A percentile compares a stretch with the other conserved stretches of the same genome.
Conservation (phyloP, 2,113 vertebrate species). For the Trinectes maculatus region DNA sequence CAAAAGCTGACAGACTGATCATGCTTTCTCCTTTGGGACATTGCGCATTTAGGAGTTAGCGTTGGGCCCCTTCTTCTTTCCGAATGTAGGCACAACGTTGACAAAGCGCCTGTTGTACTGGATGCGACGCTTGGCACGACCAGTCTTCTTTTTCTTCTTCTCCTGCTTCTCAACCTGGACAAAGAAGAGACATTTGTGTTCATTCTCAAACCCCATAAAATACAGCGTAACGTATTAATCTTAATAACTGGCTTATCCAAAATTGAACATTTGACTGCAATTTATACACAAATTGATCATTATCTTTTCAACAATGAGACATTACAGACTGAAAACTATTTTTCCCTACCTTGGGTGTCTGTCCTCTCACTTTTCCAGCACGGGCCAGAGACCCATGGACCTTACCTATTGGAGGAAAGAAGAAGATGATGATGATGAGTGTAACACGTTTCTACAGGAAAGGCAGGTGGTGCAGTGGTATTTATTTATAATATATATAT, state of each 20-base stretch:
- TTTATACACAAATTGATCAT: background rate
- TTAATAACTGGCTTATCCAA: background rate
- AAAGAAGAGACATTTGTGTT: background rate
- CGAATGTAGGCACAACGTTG: constrained; percentile 85
- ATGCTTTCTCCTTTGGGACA: background rate
- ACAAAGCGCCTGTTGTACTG: constrained; percentile 88
- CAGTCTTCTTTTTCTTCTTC: constrained; percentile 88
- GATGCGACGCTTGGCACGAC: constrained; percentile 86
- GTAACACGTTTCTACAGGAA: too few relatives aligned
- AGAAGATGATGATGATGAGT: background rate
- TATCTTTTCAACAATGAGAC: background rate
- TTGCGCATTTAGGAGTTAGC: constrained; percentile 81
- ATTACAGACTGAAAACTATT: background rate
- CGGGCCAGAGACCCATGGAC: constrained; percentile 87
- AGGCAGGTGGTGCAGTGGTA: too few relatives aligned
- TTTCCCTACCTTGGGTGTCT: constrained; percentile 82
- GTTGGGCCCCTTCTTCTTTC: constrained; percentile 88
- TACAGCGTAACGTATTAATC: background rate
- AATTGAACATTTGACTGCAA: background rate
- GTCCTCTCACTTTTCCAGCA: constrained; percentile 87
- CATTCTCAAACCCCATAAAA: too few relatives aligned
- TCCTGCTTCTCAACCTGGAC: constrained; percentile 86
- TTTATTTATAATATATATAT: too few relatives aligned
- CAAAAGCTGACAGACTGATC: constrained; percentile 33
- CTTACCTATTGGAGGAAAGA: constrained; percentile 72